phyloP scores from a whole-genome alignment of 2,113 vertebrate species.

The Ochotona curzoniae region DNA sequence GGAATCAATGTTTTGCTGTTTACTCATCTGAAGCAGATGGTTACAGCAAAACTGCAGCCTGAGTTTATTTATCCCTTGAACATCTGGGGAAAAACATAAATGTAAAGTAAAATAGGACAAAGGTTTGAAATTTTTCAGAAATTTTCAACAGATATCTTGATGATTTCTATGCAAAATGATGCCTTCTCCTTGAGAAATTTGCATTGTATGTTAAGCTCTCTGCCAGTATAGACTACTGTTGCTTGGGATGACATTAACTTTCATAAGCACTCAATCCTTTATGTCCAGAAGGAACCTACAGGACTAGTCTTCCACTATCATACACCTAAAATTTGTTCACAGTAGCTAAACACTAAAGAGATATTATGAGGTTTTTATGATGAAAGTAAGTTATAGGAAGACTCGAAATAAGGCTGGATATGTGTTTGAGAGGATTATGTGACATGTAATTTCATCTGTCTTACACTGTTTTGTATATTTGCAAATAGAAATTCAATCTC shows the following conservation, averaged over 20 bases:
- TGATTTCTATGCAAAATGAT: not conserved
- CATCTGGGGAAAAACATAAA: not conserved
- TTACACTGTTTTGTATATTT: not conserved
- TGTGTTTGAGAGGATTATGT: not conserved
- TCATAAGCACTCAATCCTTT: not conserved
- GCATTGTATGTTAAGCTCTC: slow-evolving; percentile 34
- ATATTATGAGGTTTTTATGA: not conserved
- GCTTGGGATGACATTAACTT: not conserved
- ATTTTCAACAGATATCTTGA: not conserved
- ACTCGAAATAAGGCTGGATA: not conserved
- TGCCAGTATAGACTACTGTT: not conserved
- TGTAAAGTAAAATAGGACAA: slow-evolving; percentile 26
- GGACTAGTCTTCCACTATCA: not conserved
- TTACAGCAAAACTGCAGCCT: not conserved
- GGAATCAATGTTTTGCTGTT: not conserved
- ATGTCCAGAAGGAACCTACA: not conserved
- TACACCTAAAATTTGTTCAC: slow-evolving; percentile 1
- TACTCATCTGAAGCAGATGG: not conserved
- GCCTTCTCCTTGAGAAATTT: slow-evolving; percentile 23
- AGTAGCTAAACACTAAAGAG: not conserved
- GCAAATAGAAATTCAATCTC: not conserved
- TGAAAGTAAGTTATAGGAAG: not conserved
- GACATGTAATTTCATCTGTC: not conserved
- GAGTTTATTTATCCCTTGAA: slow-evolving; percentile 8
- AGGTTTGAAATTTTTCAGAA: slow-evolving; percentile 34